Evolutionary conservation across 1,140 invertebrate genomes (phyloP), one percentile per base, ranked within the genome.

Genomic region (Lordiphosa mommai): DNA sequence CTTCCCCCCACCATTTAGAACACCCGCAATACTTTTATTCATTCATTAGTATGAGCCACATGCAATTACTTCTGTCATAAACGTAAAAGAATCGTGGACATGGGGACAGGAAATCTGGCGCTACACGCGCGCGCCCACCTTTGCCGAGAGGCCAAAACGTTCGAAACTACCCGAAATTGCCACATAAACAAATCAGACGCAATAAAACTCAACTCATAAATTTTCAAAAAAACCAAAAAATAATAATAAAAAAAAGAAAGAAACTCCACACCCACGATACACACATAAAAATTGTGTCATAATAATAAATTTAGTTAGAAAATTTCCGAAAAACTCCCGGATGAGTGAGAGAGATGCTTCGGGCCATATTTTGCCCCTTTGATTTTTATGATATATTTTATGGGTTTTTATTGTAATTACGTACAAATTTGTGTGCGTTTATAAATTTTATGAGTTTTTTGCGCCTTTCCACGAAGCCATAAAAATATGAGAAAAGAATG

Each of bases 321-420:
- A 38, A 57, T 53, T 61, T 61, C 38, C 49, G 37, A 34, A 44
- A 40, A 63, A 60, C 68, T 74, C 56, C 55, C 34, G 38, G 9
- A 38, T 47, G 38, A 37, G 57, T 69, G 72, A 71, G 72, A 53
- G 43, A 52, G 23, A 13, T 41, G 61, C 27, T 34, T 27, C 10
- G 29, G 44, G 44, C 3, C 13, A n/a, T 17, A 47, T 52, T 79
- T 69, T 68, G 48, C 23, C 40, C 40, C 41, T 57, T 53, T 43
- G 67, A 44, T 80, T 68, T 40, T 63, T 71, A 76, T 71, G 76
- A 63, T 61, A 53, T 52, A 66, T 73, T 84, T 84, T 84, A 86
- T 86, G 58, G 53, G 56, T 61, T 86, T 86, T 76, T 86, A 82
- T 84, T 84, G 61, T 80, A 86, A 84, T 84, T 86, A 86, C 61